Evolutionary conservation across 2,888 invertebrate genomes (phyloP).

Genomic region (Tuberolachnus salignus): DNA sequence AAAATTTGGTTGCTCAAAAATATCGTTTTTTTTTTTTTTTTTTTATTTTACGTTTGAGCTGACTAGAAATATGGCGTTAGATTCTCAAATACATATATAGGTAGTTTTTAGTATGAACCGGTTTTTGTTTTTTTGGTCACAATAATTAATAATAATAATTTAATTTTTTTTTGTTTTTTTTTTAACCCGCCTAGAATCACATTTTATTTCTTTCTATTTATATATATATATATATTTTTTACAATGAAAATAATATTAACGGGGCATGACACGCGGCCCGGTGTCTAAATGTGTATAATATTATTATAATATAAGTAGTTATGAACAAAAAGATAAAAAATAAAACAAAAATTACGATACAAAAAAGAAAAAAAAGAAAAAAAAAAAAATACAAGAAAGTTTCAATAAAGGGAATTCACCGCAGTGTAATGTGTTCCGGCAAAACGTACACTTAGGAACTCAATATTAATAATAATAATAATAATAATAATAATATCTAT

Average conservation of each 20-base stretch:
- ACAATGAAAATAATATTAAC: conserved; percentile 23
- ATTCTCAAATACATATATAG: conserved; percentile 25
- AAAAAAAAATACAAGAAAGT: conserved; percentile 53
- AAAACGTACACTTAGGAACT: conserved; percentile 53
- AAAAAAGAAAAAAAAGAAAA: background rate
- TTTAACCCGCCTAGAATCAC: conserved; percentile 36
- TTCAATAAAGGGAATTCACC: conserved; percentile 55
- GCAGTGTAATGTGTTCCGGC: conserved; percentile 29
- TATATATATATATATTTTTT: too few species aligned
- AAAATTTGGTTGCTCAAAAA: conserved; percentile 56
- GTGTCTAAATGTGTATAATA: too few species aligned
- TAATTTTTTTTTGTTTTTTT: background rate
- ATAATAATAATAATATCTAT: conserved; percentile 42
- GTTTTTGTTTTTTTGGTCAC: conserved; percentile 32
- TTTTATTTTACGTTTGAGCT: conserved; percentile 37
- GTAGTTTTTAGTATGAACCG: conserved; percentile 50
- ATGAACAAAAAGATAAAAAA: background rate
- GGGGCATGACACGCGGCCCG: conserved; percentile 32
- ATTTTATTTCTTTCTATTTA: too few species aligned
- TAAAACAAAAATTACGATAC: background rate
- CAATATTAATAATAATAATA: too few species aligned
- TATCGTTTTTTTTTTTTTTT: conserved; percentile 26
- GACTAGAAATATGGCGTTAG: conserved; percentile 56
- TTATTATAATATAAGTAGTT: too few species aligned
- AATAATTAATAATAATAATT: conserved; percentile 30